Conservation (phyloP, 1,140 invertebrate genomes). For the Elysia chlorotica region DNA sequence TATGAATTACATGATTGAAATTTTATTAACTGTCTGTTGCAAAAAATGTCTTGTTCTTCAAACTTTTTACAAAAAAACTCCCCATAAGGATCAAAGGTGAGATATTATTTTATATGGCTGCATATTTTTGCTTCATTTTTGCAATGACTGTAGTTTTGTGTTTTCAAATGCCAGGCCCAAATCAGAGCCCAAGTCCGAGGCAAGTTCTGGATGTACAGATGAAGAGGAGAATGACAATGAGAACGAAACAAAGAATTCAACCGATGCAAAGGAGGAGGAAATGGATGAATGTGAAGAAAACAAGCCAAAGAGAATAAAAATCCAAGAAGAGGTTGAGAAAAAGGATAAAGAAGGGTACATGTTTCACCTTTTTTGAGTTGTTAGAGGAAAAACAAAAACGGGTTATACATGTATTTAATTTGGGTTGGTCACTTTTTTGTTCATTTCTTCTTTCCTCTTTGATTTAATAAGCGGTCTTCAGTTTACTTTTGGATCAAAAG, state of each 20-base stretch:
- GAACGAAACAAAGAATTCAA: too few species aligned
- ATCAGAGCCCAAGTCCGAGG: background rate
- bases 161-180: background rate
- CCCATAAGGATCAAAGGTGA: background rate
- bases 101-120: background rate
- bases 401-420: background rate
- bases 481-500: background rate
- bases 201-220: background rate
- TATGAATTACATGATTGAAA: background rate
- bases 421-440: background rate
- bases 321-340: background rate
- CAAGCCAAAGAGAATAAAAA: background rate
- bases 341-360: background rate
- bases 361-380: background rate
- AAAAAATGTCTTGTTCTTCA: background rate
- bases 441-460: background rate
- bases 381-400: conserved; percentile 2
- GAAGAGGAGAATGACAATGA: background rate
- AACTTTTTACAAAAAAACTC: background rate
- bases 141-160: background rate
- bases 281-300: too few species aligned
- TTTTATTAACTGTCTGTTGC: background rate
- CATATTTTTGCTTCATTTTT: background rate
- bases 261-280: too few species aligned
- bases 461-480: background rate